Percentiles rank a stretch among this genome's conserved stretches.
These are phyloP conservation scores for Synchiropus splendidus DNA, from an alignment of 2,113 vertebrate species.

Conservation along the genomic window DNA sequence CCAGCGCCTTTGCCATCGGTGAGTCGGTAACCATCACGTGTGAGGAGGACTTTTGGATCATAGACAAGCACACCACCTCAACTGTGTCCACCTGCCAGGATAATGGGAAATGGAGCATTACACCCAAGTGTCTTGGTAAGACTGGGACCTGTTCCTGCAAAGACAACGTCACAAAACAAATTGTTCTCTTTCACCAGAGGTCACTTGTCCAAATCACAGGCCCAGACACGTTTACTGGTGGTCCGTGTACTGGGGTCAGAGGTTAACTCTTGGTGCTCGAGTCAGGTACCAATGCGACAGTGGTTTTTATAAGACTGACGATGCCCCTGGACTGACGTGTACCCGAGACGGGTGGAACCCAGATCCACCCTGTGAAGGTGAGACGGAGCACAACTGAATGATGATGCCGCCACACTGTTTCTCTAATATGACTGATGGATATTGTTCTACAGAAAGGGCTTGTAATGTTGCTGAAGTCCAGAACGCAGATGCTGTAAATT, in stretches of 20 bases:
- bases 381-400: background rate
- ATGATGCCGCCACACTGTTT: background rate
- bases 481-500: too few relatives aligned
- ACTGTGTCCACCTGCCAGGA: background rate
- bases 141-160: background rate
- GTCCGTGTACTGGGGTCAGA: accelerated
- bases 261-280: accelerated
- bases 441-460: background rate
- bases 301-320: background rate
- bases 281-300: accelerated
- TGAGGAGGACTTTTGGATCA: background rate
- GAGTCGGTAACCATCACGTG: conserved; percentile 19
- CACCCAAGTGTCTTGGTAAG: conserved; percentile 33
- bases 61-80: accelerated
- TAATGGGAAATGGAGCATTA: conserved; percentile 4
- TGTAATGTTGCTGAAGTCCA: too few relatives aligned
- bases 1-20: conserved; percentile 18
- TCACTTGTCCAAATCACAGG: background rate
- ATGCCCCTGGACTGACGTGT: accelerated
- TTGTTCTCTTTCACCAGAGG: conserved; percentile 20
- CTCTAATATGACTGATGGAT: too few relatives aligned
- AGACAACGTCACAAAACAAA: background rate
- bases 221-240: accelerated
- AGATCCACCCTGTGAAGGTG: conserved; percentile 46
- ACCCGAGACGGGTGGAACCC: conserved; percentile 44